phyloP scores from a whole-genome alignment of 2,888 invertebrate genomes.

The Limnephilus rhombicus region DNA sequence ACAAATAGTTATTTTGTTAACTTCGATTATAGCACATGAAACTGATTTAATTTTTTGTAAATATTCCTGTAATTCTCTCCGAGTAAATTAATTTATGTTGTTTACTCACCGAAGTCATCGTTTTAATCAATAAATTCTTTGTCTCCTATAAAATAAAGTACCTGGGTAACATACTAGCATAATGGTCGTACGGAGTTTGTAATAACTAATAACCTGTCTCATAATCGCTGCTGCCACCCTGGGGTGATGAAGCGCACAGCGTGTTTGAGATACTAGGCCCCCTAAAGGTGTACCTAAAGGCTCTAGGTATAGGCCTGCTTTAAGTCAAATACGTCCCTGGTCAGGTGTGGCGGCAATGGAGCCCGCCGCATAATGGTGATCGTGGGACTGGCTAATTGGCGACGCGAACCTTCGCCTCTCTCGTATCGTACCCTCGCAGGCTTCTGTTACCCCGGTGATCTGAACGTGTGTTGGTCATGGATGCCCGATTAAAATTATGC shows the following conservation, averaged over 20 bases:
- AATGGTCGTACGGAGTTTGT: not conserved
- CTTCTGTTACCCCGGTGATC: not conserved
- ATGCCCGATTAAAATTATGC: not conserved
- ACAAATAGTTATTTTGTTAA: too few relatives aligned
- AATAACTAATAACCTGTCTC: not conserved
- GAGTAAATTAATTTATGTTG: not conserved
- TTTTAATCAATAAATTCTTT: not conserved
- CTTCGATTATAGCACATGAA: not conserved
- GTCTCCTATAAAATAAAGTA: not conserved
- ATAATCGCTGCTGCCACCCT: conserved; percentile 13
- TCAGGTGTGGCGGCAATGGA: conserved; percentile 15
- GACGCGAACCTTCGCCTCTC: conserved; percentile 6
- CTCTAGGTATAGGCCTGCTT: not conserved
- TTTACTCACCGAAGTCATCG: not conserved
- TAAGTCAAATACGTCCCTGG: conserved; percentile 5
- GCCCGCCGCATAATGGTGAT: conserved; percentile 23
- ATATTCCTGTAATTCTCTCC: not conserved
- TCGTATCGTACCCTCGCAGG: not conserved
- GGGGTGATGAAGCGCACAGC: not conserved
- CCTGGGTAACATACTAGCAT: not conserved
- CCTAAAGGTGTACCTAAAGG: not conserved
- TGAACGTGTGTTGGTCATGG: not conserved
- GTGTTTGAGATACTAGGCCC: not conserved
- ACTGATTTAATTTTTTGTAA: not conserved
- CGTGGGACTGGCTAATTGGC: conserved; percentile 40